Conservation (phyloP, 1,140 invertebrate genomes). For the Eciton burchellii region DNA sequence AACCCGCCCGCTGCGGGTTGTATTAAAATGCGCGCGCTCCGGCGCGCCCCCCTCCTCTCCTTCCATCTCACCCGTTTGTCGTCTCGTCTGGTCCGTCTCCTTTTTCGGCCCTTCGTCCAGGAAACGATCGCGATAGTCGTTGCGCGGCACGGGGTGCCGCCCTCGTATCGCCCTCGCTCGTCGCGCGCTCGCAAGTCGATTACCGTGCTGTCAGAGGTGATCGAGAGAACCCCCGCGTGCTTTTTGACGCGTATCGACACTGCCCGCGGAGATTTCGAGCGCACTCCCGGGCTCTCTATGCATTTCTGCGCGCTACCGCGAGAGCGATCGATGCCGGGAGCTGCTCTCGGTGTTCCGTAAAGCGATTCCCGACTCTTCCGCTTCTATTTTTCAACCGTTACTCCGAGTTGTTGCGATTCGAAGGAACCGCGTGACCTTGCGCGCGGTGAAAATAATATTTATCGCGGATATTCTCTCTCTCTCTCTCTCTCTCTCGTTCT, state of each 20-base stretch:
- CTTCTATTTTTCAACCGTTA: neutral
- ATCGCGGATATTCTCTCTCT: too few relatives aligned
- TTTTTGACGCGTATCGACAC: slow-evolving; percentile 55
- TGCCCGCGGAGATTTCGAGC: slow-evolving; percentile 39
- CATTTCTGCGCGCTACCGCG: neutral
- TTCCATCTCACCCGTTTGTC: slow-evolving; percentile 52
- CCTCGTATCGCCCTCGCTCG: slow-evolving; percentile 44
- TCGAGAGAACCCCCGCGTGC: slow-evolving; percentile 46
- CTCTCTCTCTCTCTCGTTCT: too few relatives aligned
- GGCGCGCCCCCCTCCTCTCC: too few relatives aligned
- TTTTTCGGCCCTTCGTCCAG: slow-evolving; percentile 61
- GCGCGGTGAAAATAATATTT: too few relatives aligned
- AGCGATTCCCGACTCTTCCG: neutral
- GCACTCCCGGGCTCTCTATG: neutral
- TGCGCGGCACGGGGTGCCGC: neutral
- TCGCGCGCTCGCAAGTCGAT: slow-evolving; percentile 62
- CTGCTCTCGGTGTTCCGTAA: neutral
- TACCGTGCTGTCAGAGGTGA: slow-evolving; percentile 59
- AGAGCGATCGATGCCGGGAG: neutral
- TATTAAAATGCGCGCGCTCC: slow-evolving; percentile 76
- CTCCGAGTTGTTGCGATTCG: too few relatives aligned
- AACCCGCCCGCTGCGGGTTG: slow-evolving; percentile 75
- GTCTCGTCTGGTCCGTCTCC: slow-evolving; percentile 44
- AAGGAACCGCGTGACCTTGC: neutral
- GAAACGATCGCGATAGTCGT: slow-evolving; percentile 62